Evolutionary conservation across 2,797 vertebrate genomes (phyloP).

Genomic region (Enteromius paludinosus): DNA sequence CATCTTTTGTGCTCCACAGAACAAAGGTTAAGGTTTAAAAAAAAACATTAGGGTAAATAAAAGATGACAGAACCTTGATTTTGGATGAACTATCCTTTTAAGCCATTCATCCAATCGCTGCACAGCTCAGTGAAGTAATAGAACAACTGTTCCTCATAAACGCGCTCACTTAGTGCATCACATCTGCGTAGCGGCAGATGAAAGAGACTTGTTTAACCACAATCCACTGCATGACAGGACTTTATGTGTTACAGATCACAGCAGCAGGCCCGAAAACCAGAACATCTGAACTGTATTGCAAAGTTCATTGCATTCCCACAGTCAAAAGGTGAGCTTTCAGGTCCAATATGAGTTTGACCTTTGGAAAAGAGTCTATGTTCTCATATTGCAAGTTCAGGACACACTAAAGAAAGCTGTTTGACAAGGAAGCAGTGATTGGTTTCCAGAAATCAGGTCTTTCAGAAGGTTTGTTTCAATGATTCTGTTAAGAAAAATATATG

Average conservation of each 20-base stretch:
- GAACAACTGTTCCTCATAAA: slow-evolving; percentile 46
- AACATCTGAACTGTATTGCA: slow-evolving; percentile 6
- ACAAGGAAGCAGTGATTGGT: neutral
- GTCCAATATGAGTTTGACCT: neutral
- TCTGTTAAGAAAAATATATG: neutral
- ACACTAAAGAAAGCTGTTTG: slow-evolving; percentile 7
- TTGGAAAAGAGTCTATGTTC: neutral
- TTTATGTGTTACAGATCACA: slow-evolving; percentile 40
- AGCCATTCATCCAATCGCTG: slow-evolving; percentile 11
- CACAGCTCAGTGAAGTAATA: slow-evolving; percentile 17
- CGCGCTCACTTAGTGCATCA: neutral
- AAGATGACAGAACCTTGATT: neutral
- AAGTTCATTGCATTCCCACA: slow-evolving; percentile 23
- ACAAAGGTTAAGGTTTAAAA: neutral
- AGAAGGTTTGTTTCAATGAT: neutral
- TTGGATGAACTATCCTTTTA: neutral
- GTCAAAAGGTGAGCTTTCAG: neutral
- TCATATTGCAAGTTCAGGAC: neutral
- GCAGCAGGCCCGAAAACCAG: neutral
- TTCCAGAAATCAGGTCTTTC: neutral
- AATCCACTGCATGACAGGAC: slow-evolving; percentile 32
- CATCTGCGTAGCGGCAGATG: neutral
- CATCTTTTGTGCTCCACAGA: neutral
- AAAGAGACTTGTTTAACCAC: slow-evolving; percentile 43
- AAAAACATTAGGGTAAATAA: slow-evolving; percentile 1